Percentiles rank a stretch among this genome's conserved stretches.
These are phyloP conservation scores for Phodopus roborovskii DNA, from an alignment of 2,113 vertebrate genomes.

Conservation along the genomic window DNA sequence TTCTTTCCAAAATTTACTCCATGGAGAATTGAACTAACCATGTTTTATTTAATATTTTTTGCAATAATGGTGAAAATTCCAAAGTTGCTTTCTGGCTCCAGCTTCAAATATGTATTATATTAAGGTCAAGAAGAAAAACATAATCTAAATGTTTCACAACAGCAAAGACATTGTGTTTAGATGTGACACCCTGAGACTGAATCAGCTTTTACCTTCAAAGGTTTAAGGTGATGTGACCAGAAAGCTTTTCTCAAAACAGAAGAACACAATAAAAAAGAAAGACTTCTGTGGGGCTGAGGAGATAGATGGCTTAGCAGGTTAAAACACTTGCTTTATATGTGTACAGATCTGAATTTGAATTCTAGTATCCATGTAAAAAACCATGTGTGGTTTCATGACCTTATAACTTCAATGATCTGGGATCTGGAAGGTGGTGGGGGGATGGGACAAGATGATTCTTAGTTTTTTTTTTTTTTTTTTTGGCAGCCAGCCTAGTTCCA, in stretches of 20 bases:
- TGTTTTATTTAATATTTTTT: constrained; percentile 62
- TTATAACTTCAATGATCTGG: no score
- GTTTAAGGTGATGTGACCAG: not conserved
- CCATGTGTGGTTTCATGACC: not conserved
- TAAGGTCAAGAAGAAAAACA: not conserved
- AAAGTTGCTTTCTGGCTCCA: constrained; percentile 53
- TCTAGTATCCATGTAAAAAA: not conserved
- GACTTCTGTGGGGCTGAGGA: not conserved
- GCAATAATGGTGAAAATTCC: constrained; percentile 66
- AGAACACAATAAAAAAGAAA: constrained; percentile 38
- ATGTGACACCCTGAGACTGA: constrained; percentile 32
- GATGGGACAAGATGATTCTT: not conserved
- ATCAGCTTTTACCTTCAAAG: constrained; percentile 8
- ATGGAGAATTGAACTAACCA: constrained; percentile 59
- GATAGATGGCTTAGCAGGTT: not conserved
- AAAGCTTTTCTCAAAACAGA: not conserved
- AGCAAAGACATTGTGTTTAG: constrained; percentile 34
- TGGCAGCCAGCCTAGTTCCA: not conserved
- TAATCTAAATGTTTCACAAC: constrained; percentile 6
- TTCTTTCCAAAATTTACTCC: constrained; percentile 62
- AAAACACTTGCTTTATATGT: not conserved
- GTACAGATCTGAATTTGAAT: not conserved
- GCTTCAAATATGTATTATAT: constrained; percentile 56
- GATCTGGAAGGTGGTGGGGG: not conserved
- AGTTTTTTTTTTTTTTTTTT: not conserved